A percentile compares a stretch with the other conserved stretches of the same genome.
phyloP scores from a whole-genome alignment of 53 echinoderm and acorn worm species.

The Paracentrotus lividus region DNA sequence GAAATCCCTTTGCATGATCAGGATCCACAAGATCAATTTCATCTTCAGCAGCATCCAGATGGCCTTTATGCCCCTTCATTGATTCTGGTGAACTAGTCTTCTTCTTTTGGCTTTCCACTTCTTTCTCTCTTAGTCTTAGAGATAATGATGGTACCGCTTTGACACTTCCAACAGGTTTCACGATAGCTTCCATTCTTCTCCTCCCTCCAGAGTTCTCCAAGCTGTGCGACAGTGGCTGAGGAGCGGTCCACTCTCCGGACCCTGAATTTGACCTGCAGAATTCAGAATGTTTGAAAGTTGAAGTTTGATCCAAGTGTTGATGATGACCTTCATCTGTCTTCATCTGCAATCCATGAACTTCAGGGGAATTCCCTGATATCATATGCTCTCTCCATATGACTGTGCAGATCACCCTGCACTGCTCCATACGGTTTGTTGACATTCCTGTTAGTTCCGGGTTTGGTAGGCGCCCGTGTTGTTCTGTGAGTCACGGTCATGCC shows the following conservation, averaged over 20 bases:
- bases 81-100: slow-evolving; percentile 6
- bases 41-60: slow-evolving; percentile 49
- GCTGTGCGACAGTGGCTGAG: slow-evolving; percentile 29
- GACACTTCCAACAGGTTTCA: slow-evolving; percentile 32
- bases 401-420: background rate
- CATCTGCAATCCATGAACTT: background rate
- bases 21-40: slow-evolving; percentile 55
- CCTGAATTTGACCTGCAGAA: slow-evolving; percentile 43
- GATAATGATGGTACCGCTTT: slow-evolving; percentile 48
- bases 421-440: slow-evolving; percentile 54
- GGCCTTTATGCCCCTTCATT: slow-evolving; percentile 44
- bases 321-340: background rate
- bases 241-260: slow-evolving; percentile 31
- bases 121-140: slow-evolving; percentile 58
- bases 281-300: background rate
- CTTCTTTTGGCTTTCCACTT: slow-evolving; percentile 35
- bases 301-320: slow-evolving; percentile 6
- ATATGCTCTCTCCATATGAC: background rate
- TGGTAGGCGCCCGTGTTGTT: slow-evolving; percentile 20
- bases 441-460: slow-evolving; percentile 50
- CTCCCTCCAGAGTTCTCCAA: slow-evolving; percentile 30
- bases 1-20: slow-evolving; percentile 74
- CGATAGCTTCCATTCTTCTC: slow-evolving; percentile 55
- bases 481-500: slow-evolving; percentile 56
- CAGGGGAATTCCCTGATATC: slow-evolving; percentile 16